Percentiles rank a stretch among this genome's conserved stretches.
Evolutionary conservation across 2,888 invertebrate species (phyloP).

Genomic region (Tholera decimalis): DNA sequence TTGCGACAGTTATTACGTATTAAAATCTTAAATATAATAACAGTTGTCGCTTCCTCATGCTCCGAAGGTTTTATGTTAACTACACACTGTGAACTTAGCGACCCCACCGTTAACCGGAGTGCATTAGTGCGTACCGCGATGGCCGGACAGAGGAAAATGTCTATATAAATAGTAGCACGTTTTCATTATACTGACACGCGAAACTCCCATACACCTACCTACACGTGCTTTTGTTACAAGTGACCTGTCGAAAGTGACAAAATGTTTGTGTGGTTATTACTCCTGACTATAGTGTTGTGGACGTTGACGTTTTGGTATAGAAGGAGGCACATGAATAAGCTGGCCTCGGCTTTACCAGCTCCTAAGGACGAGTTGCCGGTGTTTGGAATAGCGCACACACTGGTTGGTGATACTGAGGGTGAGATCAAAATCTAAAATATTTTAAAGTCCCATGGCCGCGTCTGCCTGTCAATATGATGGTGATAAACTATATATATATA

Average conservation of each 20-base stretch:
- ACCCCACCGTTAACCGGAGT: slow-evolving; percentile 65
- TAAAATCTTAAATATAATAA: slow-evolving; percentile 44
- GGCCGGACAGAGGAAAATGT: slow-evolving; percentile 52
- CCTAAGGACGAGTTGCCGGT: slow-evolving; percentile 71
- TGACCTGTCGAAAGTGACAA: slow-evolving; percentile 32
- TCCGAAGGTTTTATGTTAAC: slow-evolving; percentile 66
- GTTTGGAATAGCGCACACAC: slow-evolving; percentile 76
- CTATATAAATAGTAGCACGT: slow-evolving; percentile 51
- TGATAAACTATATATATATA: no score
- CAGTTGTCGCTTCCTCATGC: slow-evolving; percentile 66
- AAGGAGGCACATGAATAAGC: slow-evolving; percentile 77
- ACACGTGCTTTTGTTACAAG: slow-evolving; percentile 32
- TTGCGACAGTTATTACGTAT: slow-evolving; percentile 19
- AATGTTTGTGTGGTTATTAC: slow-evolving; percentile 76
- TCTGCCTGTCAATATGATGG: no score
- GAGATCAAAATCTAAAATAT: slow-evolving; percentile 43
- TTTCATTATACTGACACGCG: slow-evolving; percentile 44
- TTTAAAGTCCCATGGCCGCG: no score
- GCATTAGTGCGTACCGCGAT: slow-evolving; percentile 67
- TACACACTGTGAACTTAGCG: slow-evolving; percentile 74
- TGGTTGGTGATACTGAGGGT: slow-evolving; percentile 80
- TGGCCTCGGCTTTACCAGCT: slow-evolving; percentile 73
- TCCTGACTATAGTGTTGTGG: slow-evolving; percentile 72
- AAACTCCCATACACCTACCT: slow-evolving; percentile 3
- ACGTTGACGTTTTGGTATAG: slow-evolving; percentile 71